phyloP scores from a whole-genome alignment of 2,888 invertebrate species.

The Cylindroiulus punctatus region DNA sequence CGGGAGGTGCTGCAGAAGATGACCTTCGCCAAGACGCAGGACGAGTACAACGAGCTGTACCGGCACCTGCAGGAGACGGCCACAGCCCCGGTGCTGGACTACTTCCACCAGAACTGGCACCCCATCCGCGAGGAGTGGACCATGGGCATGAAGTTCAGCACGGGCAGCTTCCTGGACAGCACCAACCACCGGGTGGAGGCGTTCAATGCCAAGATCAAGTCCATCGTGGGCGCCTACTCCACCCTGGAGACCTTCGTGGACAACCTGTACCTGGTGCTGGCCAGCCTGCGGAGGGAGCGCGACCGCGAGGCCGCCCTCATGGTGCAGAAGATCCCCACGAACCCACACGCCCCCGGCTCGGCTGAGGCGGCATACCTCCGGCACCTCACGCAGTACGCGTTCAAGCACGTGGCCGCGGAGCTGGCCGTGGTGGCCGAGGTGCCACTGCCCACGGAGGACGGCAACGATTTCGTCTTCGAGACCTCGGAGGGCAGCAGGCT shows the following conservation, averaged over 20 bases:
- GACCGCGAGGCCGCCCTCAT: not conserved
- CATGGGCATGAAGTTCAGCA: not conserved
- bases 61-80: not conserved
- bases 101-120: slow-evolving; percentile 38
- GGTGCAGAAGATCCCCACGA: not conserved
- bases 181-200: not conserved
- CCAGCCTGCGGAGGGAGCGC: not conserved
- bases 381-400: not conserved
- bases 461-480: not conserved
- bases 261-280: not conserved
- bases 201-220: not conserved
- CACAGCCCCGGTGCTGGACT: not conserved
- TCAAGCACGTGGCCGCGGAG: not conserved
- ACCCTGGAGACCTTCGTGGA: slow-evolving; percentile 21
- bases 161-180: not conserved
- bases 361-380: not conserved
- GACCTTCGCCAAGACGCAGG: not conserved
- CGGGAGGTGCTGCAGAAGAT: not conserved
- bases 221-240: not conserved
- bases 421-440: not conserved
- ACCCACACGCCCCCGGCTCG: not conserved
- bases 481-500: not conserved
- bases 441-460: not conserved
- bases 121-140: not conserved
- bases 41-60: not conserved